Percentiles rank a stretch among this genome's conserved stretches.
Evolutionary conservation across 2,888 invertebrate genomes (phyloP).

Genomic region (Chloroclystis v-ata): DNA sequence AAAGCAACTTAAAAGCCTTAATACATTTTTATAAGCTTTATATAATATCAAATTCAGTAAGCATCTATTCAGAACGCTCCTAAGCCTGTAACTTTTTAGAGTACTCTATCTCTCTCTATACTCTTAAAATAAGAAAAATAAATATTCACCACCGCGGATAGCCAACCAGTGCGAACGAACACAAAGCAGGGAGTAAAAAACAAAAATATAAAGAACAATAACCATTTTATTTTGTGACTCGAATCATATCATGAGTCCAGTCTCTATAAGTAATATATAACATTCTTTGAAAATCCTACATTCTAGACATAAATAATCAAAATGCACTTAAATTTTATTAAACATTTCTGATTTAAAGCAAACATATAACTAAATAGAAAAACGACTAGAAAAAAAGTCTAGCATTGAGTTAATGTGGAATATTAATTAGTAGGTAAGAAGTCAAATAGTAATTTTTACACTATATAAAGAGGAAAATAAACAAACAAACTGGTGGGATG

Average conservation of each 20-base stretch:
- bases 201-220: not conserved
- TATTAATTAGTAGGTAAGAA: conserved; percentile 16
- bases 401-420: conserved; percentile 13
- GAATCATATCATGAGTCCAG: conserved; percentile 4
- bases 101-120: no score
- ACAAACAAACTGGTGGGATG: conserved; percentile 17
- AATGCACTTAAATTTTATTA: not conserved
- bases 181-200: conserved; percentile 18
- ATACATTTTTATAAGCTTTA: no score
- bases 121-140: no score
- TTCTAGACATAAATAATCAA: conserved; percentile 3
- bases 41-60: no score
- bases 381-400: conserved; percentile 8
- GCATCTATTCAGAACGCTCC: no score
- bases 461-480: conserved; percentile 8
- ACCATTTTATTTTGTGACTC: conserved; percentile 11
- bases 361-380: conserved; percentile 5
- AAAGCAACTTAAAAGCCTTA: no score
- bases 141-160: not conserved
- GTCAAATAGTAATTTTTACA: conserved; percentile 23
- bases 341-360: conserved; percentile 7
- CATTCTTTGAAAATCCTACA: not conserved
- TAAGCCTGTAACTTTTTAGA: no score
- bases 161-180: conserved; percentile 7
- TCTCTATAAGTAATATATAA: conserved; percentile 1